Base-by-base conservation (phyloP, 2,888 invertebrate species). In the Acrobasis consociella region DNA sequence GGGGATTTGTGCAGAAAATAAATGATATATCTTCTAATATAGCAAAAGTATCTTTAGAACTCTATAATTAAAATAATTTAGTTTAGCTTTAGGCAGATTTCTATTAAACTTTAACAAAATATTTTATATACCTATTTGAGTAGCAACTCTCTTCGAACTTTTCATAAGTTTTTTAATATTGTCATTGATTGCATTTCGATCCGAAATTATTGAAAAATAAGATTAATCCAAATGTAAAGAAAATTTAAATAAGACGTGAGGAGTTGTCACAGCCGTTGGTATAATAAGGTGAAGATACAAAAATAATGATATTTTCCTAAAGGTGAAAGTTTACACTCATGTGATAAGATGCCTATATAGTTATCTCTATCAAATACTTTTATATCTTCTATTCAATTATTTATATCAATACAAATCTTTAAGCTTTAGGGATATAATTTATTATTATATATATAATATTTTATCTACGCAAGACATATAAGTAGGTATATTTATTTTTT, bases 141-240 rank as follows among this genome's bases (percentile, higher is more conserved):
- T 11, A 13, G 22, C 17, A 46, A 46, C 22, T 46, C 46, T 46
- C n/a, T 65, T 64, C 51, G 65, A 67, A 68, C 42, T 69, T 63
- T 74, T 80, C 74, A 77, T 80, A 81, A 80, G 74, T 77, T 74
- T 74, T 69, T 70, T 66, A 67, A 81, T 86, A 85, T 86, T 87
- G 85, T 85, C 85, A 79, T 80, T 69, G 67, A 74, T 80, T 80
- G 70, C 67, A 68, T 70, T 79, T 82, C 69, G 69, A 74, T 76
- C 70, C 52, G 68, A 67, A 66, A 62, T 62, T 58, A 59, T 46
- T 63, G 62, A 62, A 52, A 49, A 16, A 52, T 63, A 55, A 64
- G 49, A 58, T 17, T 49, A 51, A 17, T 22, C 22, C 22, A 22
- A 9, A 3, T 5, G 22, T 2, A 58, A 46, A n/a, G 9, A 8